Evolutionary conservation across 1,140 invertebrate species (phyloP), one percentile per base, ranked within the genome.

Genomic region (Ostrea edulis): DNA sequence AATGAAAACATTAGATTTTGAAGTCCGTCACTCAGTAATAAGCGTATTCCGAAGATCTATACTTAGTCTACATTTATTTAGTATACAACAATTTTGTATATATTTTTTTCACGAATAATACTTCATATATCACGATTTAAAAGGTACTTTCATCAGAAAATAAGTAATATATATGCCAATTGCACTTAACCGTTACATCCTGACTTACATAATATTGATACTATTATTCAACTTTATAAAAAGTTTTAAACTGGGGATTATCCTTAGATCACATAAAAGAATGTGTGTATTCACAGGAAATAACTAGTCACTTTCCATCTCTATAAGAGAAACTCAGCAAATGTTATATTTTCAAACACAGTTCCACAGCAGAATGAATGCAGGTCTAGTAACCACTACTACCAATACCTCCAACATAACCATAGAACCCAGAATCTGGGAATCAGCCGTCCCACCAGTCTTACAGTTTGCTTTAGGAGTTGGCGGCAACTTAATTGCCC

Each of bases 401-500:
- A 58, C 55, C 4, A 58, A 20, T 58, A 58, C 55, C 55, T 58
- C 20, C 20, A 58, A 58, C 55, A 58, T 58, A 20, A 58, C 22
- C 65, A 71, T 12, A 22, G 22, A 25, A 11, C 9, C 22, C 65
- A 71, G 12, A 12, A 25, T 71, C 0, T 71, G 65, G 65, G 81
- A 82, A 53, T 82, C 81, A 9, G 17, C 20, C 12, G 22, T 84
- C 4, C 83, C 83, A 25, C 83, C 83, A 12, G 25, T 17, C n/a
- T 35, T 84, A 29, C 83, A 55, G 91, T 93, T 92, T 83, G 71
- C 86, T 2, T 86, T 86, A 11, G 93, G 93, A 25, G 90, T 92
- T 11, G 55, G 91, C n/a, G 92, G 93, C 5, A 93, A 93, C 81
- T 17, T 91, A 7, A 81, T 92, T 29, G 93, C 93, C 2, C 82